Evolutionary conservation across 1,140 invertebrate genomes (phyloP), one percentile per base, ranked within the genome.

Genomic region (Leguminivora glycinivorella): DNA sequence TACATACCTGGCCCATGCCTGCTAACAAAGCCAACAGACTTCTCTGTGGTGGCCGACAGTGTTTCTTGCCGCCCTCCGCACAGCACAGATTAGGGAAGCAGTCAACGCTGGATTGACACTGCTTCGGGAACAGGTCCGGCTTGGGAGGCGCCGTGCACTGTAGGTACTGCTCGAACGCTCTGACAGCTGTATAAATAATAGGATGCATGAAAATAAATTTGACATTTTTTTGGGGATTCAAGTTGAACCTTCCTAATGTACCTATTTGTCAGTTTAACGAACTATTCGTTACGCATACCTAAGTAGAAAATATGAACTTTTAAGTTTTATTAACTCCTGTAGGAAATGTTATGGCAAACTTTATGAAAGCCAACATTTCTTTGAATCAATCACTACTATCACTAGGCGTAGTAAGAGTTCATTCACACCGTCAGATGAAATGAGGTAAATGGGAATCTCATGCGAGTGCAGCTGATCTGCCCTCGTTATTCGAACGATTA

Each of bases 61-160:
- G 92, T 75, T 94, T 94, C 70, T 93, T 93, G 1, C 94, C 94
- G 17, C 92, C 93, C 84, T 96, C 95, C 77, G 95, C 95, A 67
- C 95, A 96, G 82, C 95, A 96, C 40, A 96, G 89, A 84, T 95
- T 95, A 1, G 95, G 95, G 80, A 95, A 95, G 84, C 95, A 96
- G 83, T 95, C 95, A 7, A 95, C 85, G 12, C 93, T 94, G 3
- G 93, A 94, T 69, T 93, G 93, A 79, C 95, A 96, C 10, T 92
- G 83, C 76, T 94, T 83, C 3, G 95, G 94, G 82, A 95, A 95
- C 38, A 95, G 75, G 83, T 96, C 95, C 56, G 94, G 92, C 43
- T 93, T 93, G 2, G 95, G 95, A 3, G 95, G 93, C n/a, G 94
- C 85, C 6, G 95, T 95, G 81, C 95, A 96, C 79, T 95, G 95